Base-by-base conservation (phyloP, 1,140 invertebrate species). In the Amphibalanus amphitrite region DNA sequence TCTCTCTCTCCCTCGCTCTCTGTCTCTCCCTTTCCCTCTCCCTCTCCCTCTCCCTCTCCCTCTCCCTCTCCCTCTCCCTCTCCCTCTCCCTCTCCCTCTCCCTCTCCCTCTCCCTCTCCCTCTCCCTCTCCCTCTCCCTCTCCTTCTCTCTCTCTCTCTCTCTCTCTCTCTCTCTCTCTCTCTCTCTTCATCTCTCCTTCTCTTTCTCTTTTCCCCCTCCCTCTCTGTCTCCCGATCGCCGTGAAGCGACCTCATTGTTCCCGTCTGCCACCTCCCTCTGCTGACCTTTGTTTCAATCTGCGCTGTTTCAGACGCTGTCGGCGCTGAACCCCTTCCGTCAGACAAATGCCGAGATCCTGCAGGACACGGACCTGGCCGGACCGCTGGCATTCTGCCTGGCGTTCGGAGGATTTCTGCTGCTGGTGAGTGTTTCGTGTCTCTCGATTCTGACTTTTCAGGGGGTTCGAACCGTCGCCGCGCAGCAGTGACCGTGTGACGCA, bases 351-450 rank as follows among this genome's bases (percentile, higher is more conserved):
- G 85, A 76, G 90, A 91, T 78, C 72, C 81, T 89, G 23, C 86
- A 89, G 79, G 95, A 97, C 80, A 90, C 93, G 30, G 95, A 98
- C 81, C 85, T 98, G 73, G 93, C 93, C 38, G 95, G 95, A 0
- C 95, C 95, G 25, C 85, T 97, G 40, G 89, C 90, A 20, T 97
- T 97, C 80, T 97, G 93, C 82, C 82, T 98, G 74, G 83, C 90
- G 3, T 88, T 98, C 74, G 95, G 93, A 29, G 87, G 87, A 29
- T 90, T 84, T 70, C 79, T 88, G 3, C 79, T 88, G 70, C 77
- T 88, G 72, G 65, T 59, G 82, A 82, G 72, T n/a, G n/a, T n/a
- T n/a, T n/a, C n/a, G n/a, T n/a, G n/a, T n/a, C n/a, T n/a, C n/a
- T n/a, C n/a, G n/a, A n/a, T n/a, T n/a, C n/a, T n/a, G n/a, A n/a